phyloP scores from a whole-genome alignment of 2,797 vertebrate species.

The Cetoscarus ocellatus region DNA sequence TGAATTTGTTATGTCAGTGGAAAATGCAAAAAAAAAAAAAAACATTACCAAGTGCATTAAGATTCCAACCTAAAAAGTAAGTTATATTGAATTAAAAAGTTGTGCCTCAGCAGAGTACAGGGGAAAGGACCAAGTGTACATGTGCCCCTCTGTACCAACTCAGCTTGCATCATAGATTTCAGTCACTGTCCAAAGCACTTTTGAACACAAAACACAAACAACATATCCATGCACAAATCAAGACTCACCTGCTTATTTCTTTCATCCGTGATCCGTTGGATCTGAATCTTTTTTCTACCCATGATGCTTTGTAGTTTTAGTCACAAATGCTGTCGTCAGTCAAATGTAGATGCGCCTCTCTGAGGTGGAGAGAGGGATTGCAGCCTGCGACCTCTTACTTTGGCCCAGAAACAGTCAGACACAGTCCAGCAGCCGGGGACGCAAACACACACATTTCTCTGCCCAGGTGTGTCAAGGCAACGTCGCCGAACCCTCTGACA shows the following conservation, averaged over 20 bases:
- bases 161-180: too few relatives aligned
- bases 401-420: constrained; percentile 66
- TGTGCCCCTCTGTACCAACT: too few relatives aligned
- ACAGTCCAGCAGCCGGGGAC: constrained; percentile 65
- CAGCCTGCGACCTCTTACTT: constrained; percentile 49
- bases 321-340: constrained; percentile 64
- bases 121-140: too few relatives aligned
- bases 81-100: too few relatives aligned
- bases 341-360: constrained; percentile 63
- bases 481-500: constrained; percentile 32
- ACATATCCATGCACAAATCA: not conserved
- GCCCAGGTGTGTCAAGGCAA: constrained; percentile 60
- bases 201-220: not conserved
- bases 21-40: too few relatives aligned
- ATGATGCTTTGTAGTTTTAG: constrained; percentile 82
- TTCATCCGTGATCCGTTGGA: constrained; percentile 96
- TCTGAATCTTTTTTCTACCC: constrained; percentile 98
- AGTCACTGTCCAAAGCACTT: too few relatives aligned
- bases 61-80: too few relatives aligned
- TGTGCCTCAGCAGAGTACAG: too few relatives aligned
- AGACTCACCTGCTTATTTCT: constrained; percentile 92
- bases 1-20: too few relatives aligned
- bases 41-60: too few relatives aligned
- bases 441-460: constrained; percentile 67
- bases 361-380: constrained; percentile 53